A percentile compares a stretch with the other conserved stretches of the same genome.
These are phyloP conservation scores for Lasiurus cinereus DNA, from an alignment of 2,113 vertebrate species.

Conservation along the genomic window DNA sequence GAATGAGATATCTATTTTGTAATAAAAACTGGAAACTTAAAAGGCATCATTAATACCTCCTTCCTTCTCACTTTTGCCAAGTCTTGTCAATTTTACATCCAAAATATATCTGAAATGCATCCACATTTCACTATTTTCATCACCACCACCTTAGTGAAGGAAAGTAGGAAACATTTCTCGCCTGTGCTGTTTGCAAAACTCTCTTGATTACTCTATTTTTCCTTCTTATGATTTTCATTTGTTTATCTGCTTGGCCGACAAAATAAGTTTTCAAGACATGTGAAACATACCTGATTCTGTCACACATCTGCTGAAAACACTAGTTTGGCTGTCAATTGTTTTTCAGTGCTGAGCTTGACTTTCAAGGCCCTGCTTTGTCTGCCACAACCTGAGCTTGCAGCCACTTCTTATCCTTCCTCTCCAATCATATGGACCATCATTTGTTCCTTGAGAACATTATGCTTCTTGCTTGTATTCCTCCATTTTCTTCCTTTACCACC, in stretches of 20 bases:
- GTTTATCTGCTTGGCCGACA: not conserved
- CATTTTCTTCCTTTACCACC: not conserved
- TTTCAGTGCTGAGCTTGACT: not conserved
- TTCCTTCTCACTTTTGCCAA: not conserved
- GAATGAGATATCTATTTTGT: not conserved
- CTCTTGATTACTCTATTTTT: not conserved
- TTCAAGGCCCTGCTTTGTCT: not conserved
- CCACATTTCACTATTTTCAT: not conserved
- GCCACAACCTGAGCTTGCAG: not conserved
- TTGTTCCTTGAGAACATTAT: not conserved
- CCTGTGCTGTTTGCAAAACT: not conserved
- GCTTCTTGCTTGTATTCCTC: not conserved
- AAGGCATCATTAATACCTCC: not conserved
- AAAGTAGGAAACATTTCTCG: not conserved
- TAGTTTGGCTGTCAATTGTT: not conserved
- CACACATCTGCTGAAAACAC: not conserved
- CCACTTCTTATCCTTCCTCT: not conserved
- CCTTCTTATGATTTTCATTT: not conserved
- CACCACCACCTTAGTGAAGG: not conserved
- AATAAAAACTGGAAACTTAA: not conserved
- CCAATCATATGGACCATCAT: not conserved
- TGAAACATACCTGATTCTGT: not conserved
- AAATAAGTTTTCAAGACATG: not conserved
- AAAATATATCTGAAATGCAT: not conserved
- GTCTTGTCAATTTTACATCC: not conserved